Evolutionary conservation across 1,140 invertebrate genomes (phyloP), one percentile per base, ranked within the genome.

Genomic region (Tetraneura akinire): DNA sequence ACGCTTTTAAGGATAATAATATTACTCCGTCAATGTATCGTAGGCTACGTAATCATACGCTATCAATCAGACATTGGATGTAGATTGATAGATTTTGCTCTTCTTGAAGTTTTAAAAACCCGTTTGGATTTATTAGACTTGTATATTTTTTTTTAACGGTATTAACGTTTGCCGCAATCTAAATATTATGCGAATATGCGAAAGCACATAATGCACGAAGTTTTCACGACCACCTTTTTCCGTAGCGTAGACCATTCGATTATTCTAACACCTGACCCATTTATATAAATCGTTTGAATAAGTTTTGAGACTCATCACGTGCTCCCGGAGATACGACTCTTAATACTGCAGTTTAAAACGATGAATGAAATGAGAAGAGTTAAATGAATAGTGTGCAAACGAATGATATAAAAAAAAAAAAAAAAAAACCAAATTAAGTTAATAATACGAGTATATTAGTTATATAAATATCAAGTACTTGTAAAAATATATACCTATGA

Each of bases 31-130:
- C 32, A 66, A 21, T 66, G 37, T 21, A 45, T n/a, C n/a, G n/a
- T n/a, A n/a, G n/a, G 32, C 8, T 4, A 37, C 11, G 62, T 42
- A 37, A 9, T n/a, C n/a, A 37, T n/a, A 13, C 32, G 62, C 18
- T 66, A 66, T 66, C 62, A 66, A 66, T 66, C 62, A 66, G 32
- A 42, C 32, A 64, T 37, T 64, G 29, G 62, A 42, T 66, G 32
- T 42, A 42, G 62, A 66, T 42, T 66, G 62, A 66, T 66, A 42
- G 62, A 42, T 66, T 21, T 45, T 21, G 4, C 8, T n/a, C 11
- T 21, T 11, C 62, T 14, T 11, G n/a, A 11, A 42, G 16, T 64
- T 42, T 66, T 66, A 13, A 16, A 32, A n/a, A 37, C 32, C 9
- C 29, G n/a, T 37, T 21, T 64, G 18, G 32, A 13, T 42, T 66